phyloP scores from a whole-genome alignment of 2,888 invertebrate species.

The Muscina levida region DNA sequence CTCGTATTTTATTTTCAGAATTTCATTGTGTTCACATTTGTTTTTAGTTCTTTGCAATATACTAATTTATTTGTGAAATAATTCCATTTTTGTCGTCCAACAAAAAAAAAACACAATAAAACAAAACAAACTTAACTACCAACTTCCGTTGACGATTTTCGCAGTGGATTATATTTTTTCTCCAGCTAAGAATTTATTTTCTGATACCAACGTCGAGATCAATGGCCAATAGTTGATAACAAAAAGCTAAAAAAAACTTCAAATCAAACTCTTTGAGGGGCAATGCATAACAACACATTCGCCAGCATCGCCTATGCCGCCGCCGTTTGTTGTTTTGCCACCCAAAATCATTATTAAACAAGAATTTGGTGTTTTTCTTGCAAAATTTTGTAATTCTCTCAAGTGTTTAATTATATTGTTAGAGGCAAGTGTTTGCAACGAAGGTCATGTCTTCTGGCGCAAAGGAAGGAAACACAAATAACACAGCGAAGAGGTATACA shows the following conservation, averaged over 20 bases:
- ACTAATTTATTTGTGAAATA: no score
- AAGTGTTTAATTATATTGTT: conserved; percentile 41
- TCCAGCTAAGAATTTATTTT: not conserved
- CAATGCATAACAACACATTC: no score
- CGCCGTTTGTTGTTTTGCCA: conserved; percentile 45
- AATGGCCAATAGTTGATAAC: conserved; percentile 16
- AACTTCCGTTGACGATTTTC: conserved; percentile 57
- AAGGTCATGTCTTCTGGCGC: conserved; percentile 56
- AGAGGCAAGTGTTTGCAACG: conserved; percentile 51
- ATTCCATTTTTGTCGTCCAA: no score
- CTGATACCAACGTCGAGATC: conserved; percentile 4
- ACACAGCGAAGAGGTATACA: not conserved
- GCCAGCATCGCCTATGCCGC: no score
- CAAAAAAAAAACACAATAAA: conserved; percentile 32
- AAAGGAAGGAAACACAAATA: not conserved
- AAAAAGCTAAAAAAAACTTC: no score
- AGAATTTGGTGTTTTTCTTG: conserved; percentile 33
- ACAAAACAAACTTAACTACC: conserved; percentile 46
- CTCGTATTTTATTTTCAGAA: no score
- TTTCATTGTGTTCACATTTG: no score
- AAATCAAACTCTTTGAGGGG: no score
- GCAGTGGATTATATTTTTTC: conserved; percentile 12
- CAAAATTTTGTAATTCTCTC: conserved; percentile 35
- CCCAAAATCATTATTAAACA: conserved; percentile 38
- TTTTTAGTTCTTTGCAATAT: no score